phyloP scores from a whole-genome alignment of 2,113 vertebrate species.

The Salvelinus fontinalis region DNA sequence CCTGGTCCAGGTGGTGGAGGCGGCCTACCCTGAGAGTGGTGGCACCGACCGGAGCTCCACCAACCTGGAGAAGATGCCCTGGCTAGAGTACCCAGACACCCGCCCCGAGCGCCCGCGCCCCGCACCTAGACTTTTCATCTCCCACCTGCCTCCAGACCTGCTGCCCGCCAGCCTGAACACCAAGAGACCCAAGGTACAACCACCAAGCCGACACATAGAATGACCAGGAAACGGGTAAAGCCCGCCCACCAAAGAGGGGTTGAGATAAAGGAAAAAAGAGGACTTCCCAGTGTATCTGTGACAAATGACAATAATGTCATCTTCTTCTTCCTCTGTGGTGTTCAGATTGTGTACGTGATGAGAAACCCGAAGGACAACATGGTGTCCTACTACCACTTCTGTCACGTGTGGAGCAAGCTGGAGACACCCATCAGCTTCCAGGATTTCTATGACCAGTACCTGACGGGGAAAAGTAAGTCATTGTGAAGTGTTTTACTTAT shows the following conservation, averaged over 20 bases:
- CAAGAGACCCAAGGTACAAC: conserved; percentile 35
- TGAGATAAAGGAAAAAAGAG: too few relatives aligned
- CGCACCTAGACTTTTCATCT: conserved; percentile 48
- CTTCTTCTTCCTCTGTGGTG: not conserved
- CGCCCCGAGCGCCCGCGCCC: not conserved
- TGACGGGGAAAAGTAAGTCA: conserved; percentile 36
- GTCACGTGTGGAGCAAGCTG: conserved; percentile 28
- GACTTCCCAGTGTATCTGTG: too few relatives aligned
- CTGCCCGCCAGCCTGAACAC: conserved; percentile 24
- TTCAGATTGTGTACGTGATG: conserved; percentile 67
- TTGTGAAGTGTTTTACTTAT: too few relatives aligned
- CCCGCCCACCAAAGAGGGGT: too few relatives aligned
- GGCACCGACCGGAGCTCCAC: not conserved
- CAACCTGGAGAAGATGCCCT: conserved; percentile 35
- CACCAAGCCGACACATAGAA: not conserved
- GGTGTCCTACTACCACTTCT: conserved; percentile 69
- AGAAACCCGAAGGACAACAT: conserved; percentile 74
- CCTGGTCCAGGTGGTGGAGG: conserved; percentile 30
- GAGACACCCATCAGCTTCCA: conserved; percentile 20
- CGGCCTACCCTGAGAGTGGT: conserved; percentile 19
- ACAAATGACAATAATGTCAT: too few relatives aligned
- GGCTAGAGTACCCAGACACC: conserved; percentile 30
- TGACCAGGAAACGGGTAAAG: too few relatives aligned
- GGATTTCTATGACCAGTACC: conserved; percentile 40
- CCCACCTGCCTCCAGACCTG: conserved; percentile 42